Base-by-base conservation (phyloP, 2,113 vertebrate genomes). In the Melierax canorus region DNA sequence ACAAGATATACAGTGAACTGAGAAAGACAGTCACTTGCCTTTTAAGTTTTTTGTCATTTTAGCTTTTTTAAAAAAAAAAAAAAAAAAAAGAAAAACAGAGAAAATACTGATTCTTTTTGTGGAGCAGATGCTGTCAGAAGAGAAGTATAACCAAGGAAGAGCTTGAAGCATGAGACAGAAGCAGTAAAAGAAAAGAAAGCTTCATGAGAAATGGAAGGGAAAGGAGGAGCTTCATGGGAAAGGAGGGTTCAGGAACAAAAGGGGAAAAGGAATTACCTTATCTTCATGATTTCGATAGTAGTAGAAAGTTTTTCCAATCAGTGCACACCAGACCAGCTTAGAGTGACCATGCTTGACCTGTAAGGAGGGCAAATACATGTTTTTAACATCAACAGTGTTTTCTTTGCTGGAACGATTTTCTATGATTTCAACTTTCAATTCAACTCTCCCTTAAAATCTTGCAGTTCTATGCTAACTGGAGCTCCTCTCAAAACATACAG, bases 291-390 rank as follows among this genome's bases (percentile, higher is more conserved):
- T 99, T 68, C 99, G 98, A 92, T 98, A 99, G 88, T 99, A 99
- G 95, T 98, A 98, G 95, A 99, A 99, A 36, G 98, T 92, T 91
- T 98, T 99, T 90, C 99, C 98, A 50, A 99, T 97, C 92, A 99
- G 94, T 30, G 98, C 96, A 43, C 99, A 99, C 99, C 99, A 99
- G 64, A 99, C 98, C 95, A 99, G 98, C 96, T 99, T 99, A 22
- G 99, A 99, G 97, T 98, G 99, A 69, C 99, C 99, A 22, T 99
- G 99, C 95, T 99, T 99, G 88, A 99, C 99, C 99, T 99, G 95
- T 43, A 95, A 94, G 45, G 68, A 82, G 41, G 43, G 83, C 56
- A 96, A 71, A 95, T 27, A 22, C 8, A 53, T 3, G 8, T 22
- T 86, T 86, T 77, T 77, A 84, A 45, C 34, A 71, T 45, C 46